These are phyloP conservation scores for Papilio helenus DNA, from an alignment of 1,140 invertebrate species.

Conservation along the genomic window DNA sequence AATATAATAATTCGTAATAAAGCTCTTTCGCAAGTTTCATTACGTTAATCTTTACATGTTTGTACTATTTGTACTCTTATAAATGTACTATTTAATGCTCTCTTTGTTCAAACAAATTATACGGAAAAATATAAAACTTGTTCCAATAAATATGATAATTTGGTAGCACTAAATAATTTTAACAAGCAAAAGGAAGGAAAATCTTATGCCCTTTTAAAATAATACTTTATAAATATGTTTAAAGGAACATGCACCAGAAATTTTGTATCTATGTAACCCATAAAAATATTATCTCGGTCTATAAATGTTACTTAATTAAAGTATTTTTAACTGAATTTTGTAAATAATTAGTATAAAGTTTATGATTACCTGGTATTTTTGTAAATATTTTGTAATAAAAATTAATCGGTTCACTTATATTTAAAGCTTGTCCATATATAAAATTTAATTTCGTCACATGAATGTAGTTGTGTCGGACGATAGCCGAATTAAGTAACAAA, in stretches of 20 bases:
- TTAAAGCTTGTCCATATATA: not conserved
- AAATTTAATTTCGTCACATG: conserved; percentile 3
- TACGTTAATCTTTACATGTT: conserved; percentile 30
- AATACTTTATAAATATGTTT: too few relatives aligned
- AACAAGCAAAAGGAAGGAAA: too few relatives aligned
- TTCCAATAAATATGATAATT: too few relatives aligned
- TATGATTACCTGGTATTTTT: conserved; percentile 45
- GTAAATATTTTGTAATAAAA: conserved; percentile 36
- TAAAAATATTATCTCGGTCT: too few relatives aligned
- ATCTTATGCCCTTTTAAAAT: too few relatives aligned
- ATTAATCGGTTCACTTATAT: not conserved
- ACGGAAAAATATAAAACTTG: too few relatives aligned
- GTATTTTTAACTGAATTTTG: not conserved
- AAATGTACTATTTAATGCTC: not conserved
- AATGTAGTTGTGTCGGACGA: not conserved
- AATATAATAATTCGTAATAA: not conserved
- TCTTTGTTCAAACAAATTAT: too few relatives aligned
- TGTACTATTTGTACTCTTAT: not conserved
- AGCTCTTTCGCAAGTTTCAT: not conserved
- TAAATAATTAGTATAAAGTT: conserved; percentile 37
- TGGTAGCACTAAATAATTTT: too few relatives aligned
- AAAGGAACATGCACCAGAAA: too few relatives aligned
- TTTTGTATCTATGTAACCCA: too few relatives aligned
- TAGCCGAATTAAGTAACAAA: conserved; percentile 20
- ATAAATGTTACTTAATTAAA: too few relatives aligned